Percentiles rank a stretch among this genome's conserved stretches.
phyloP scores from a whole-genome alignment of 1,140 invertebrate genomes.

The Diprion similis region DNA sequence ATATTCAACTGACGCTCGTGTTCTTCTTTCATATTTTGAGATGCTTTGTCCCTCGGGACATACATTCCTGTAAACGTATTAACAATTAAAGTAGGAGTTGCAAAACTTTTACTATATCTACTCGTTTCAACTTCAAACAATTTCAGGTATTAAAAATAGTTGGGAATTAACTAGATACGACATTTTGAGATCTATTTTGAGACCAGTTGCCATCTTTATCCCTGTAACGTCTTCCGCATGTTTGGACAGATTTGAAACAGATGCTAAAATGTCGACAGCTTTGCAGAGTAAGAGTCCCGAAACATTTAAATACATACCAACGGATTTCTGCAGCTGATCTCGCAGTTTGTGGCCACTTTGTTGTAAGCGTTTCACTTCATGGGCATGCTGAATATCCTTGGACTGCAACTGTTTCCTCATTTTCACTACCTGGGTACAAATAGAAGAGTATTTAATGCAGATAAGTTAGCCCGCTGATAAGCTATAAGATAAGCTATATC shows the following conservation, averaged over 20 bases:
- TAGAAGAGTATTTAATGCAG: too few species aligned
- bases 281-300: neutral
- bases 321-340: conserved; percentile 39
- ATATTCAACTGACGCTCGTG: conserved; percentile 32
- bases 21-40: conserved; percentile 30
- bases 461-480: too few species aligned
- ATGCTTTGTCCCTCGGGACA: conserved; percentile 28
- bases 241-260: too few species aligned
- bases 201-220: too few species aligned
- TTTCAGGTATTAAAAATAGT: neutral
- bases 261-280: too few species aligned
- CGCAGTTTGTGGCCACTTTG: conserved; percentile 36
- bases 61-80: conserved; percentile 31
- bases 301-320: conserved; percentile 27
- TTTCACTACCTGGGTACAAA: conserved; percentile 29
- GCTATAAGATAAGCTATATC: too few species aligned
- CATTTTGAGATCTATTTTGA: too few species aligned
- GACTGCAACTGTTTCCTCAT: conserved; percentile 41
- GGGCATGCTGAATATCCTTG: conserved; percentile 40
- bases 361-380: conserved; percentile 37
- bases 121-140: too few species aligned
- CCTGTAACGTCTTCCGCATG: too few species aligned
- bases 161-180: conserved; percentile 4
- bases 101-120: too few species aligned
- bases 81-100: neutral